Evolutionary conservation across 2,113 vertebrate species (phyloP), one percentile per base, ranked within the genome.

Genomic region (Chloebia gouldiae): DNA sequence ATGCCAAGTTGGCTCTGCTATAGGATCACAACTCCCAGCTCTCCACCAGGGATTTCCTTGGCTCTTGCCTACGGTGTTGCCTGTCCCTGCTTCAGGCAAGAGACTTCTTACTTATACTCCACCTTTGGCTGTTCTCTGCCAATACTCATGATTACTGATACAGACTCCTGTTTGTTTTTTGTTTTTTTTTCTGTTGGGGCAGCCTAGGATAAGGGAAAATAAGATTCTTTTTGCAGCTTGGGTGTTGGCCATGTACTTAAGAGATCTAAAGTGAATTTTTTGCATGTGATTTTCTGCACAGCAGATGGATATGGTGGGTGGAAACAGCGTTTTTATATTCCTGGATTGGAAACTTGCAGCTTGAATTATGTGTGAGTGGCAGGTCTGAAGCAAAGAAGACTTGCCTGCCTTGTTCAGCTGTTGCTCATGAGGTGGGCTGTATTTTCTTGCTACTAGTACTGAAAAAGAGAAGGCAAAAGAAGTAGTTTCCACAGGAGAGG

Each of bases 311-410:
- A 21, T 66, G 8, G 78, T 91, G 56, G 71, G 75, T 70, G 71
- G 95, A 91, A 95, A 82, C 8, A 68, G 24, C 12, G 23, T 17
- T 90, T 92, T 79, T 80, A 25, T 65, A 35, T 70, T 63, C 21
- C 60, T 56, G 42, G 9, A 42, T 94, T 92, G 87, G 63, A 82
- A 94, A 92, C 30, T n/a, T 77, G 71, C 54, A 81, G 70, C 54
- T 88, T 80, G 70, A 87, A 53, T 82, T 77, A 31, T n/a, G 17
- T 73, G 70, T 66, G 47, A 93, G 70, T 88, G 79, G 45, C 93
- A 95, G 50, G 45, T 70, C 59, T 90, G 79, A 95, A 86, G 93
- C 78, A 80, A 91, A 91, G 73, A 80, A 81, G 64, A 66, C 42
- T 35, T 88, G 66, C 18, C 30, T 87, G 66, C 18, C 30, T 87